Evolutionary conservation across 1,140 invertebrate species (phyloP), one percentile per base, ranked within the genome.

Genomic region (Drosophila varians): DNA sequence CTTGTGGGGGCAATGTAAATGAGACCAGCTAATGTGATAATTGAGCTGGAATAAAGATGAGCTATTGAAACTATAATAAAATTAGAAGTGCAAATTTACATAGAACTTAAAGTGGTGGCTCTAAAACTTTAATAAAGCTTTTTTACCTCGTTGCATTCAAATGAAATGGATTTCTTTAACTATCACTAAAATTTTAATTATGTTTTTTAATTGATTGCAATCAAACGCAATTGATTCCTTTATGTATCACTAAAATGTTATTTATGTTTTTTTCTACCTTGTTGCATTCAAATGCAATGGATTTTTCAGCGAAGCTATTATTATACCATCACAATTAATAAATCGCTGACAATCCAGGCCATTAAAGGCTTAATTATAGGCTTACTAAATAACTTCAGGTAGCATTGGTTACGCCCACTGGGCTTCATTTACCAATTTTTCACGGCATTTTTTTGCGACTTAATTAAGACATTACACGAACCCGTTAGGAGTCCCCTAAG

Each of bases 381-480:
- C 14, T 16, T 31, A 8, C 1, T 21, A 31, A n/a, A 9, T 21
- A 42, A 18, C 8, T 64, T 53, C 28, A 36, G 36, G 18, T 34
- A 45, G 40, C 34, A 34, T 18, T 4, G 12, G 28, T 26, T 11
- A 52, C 60, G 52, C 79, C 78, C 55, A 70, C 34, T 70, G 34
- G 28, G 60, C 36, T 28, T 46, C 38, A 25, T 31, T 72, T 58
- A 72, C 62, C 56, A 42, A 72, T 76, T 47, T 47, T 57, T 57
- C 60, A 74, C 36, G 51, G 57, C 58, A 72, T 43, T 75, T 75
- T 40, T 52, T 46, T 48, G 68, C 42, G 49, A 42, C 60, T 75
- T 78, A 62, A 84, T 86, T 79, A 75, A 73, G 80, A 28, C 45
- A 43, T 46, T 42, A 42, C 43, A 46, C 19, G 56, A 58, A 51